Evolutionary conservation across 2,797 vertebrate genomes (phyloP).

Genomic region (Coilia nasus): DNA sequence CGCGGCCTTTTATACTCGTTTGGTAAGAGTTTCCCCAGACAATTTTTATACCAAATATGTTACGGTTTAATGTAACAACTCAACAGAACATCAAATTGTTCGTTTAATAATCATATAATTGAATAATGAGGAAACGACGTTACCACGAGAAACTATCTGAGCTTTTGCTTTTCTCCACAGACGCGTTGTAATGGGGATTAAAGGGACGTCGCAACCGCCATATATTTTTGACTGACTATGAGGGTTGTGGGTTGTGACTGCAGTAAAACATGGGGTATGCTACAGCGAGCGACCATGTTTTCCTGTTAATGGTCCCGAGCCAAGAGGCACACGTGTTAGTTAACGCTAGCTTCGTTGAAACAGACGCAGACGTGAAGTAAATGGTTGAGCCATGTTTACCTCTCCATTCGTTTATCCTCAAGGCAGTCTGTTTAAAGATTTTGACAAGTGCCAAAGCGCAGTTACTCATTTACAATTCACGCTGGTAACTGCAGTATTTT

Average conservation of each 20-base stretch:
- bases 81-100: neutral
- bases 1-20: neutral
- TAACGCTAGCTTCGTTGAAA: neutral
- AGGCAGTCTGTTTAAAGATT: neutral
- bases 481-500: neutral
- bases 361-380: neutral
- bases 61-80: neutral
- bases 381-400: neutral
- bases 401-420: neutral
- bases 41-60: neutral
- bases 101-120: neutral
- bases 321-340: constrained; percentile 10
- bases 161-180: neutral
- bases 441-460: neutral
- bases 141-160: neutral
- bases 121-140: neutral
- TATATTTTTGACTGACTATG: neutral
- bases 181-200: neutral
- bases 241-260: neutral
- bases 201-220: neutral
- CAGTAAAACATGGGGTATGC: constrained; percentile 5
- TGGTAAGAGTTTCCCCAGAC: neutral
- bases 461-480: neutral
- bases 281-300: constrained; percentile 20
- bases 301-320: neutral